Conservation (phyloP, 2,888 invertebrate species). For the Polydrusus cervinus region DNA sequence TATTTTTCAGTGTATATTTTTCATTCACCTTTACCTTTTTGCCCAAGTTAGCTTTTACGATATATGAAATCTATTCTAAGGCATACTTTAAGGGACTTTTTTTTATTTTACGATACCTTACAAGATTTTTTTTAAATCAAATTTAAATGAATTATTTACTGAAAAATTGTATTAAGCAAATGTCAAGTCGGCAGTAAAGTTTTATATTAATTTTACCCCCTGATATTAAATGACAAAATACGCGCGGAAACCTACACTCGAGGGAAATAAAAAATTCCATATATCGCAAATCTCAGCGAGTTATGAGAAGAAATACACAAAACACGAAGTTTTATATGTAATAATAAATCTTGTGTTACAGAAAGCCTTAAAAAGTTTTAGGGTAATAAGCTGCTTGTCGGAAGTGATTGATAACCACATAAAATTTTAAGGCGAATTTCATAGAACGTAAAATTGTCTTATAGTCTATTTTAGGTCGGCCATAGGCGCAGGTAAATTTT, state of each 20-base stretch:
- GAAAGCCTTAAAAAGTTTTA: constrained; percentile 13
- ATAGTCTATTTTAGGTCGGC: too few relatives aligned
- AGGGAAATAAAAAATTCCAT: background rate
- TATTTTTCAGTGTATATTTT: too few relatives aligned
- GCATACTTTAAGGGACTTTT: too few relatives aligned
- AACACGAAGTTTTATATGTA: constrained; percentile 11
- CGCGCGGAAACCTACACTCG: background rate
- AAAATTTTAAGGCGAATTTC: constrained; percentile 1
- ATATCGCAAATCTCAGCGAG: background rate
- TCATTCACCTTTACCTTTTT: too few relatives aligned
- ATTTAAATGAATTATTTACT: too few relatives aligned
- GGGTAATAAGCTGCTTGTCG: constrained; percentile 16
- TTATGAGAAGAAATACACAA: constrained; percentile 1
- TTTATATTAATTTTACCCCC: background rate
- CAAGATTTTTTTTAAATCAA: too few relatives aligned
- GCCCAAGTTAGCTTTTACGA: too few relatives aligned
- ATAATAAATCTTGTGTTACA: background rate
- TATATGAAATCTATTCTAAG: too few relatives aligned
- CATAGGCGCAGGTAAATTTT: too few relatives aligned
- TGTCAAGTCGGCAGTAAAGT: background rate
- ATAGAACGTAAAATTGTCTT: background rate
- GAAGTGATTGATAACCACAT: constrained; percentile 6
- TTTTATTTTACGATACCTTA: too few relatives aligned
- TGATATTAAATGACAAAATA: background rate
- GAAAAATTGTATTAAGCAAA: background rate